Evolutionary conservation across 2,888 invertebrate genomes (phyloP), one percentile per base, ranked within the genome.

Genomic region (Dasysyrphus albostriatus): DNA sequence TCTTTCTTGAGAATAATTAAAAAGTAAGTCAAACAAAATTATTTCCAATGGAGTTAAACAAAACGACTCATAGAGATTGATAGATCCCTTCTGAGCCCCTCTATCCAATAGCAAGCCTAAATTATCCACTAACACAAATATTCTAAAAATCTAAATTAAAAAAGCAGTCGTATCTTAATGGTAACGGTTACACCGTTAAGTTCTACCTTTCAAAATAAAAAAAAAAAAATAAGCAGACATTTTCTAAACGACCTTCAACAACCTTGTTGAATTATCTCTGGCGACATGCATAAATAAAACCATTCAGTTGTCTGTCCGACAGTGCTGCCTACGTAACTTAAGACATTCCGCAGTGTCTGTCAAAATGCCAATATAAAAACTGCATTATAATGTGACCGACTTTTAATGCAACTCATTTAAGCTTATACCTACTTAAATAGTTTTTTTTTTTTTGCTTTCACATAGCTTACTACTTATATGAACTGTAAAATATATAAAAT

Each of bases 201-300:
- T 32, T 32, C 6, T 32, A 37, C 34, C 65, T 47, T 47, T 49
- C 67, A 37, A 59, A 19, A 59, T 16, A 10, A 0, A 2, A 16
- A 58, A 19, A 12, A 69, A 37, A 12, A 49, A 16, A 67, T 37
- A 12, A 34, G 16, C 34, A 49, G 8, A 24, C 10, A 24, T 69
- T 47, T 49, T 8, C 39, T 4, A 54, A 69, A 69, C 69, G 51
- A 54, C 69, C 69, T 69, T 69, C 69, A 69, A 69, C 69, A 69
- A 54, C 69, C 69, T 69, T 69, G 69, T 39, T 69, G 54, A 51
- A 51, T 39, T 69, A 51, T 39, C 69, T 24, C 54, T 39, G 69
- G 69, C 54, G 69, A 69, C 69, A 69, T 69, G 69, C 54, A 69
- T 54, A 54, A 69, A 51, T 54, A 54, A 69, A 54, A 34, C 39